Conservation (phyloP, 1,140 invertebrate species). For the Lasioglossum baleicum region DNA sequence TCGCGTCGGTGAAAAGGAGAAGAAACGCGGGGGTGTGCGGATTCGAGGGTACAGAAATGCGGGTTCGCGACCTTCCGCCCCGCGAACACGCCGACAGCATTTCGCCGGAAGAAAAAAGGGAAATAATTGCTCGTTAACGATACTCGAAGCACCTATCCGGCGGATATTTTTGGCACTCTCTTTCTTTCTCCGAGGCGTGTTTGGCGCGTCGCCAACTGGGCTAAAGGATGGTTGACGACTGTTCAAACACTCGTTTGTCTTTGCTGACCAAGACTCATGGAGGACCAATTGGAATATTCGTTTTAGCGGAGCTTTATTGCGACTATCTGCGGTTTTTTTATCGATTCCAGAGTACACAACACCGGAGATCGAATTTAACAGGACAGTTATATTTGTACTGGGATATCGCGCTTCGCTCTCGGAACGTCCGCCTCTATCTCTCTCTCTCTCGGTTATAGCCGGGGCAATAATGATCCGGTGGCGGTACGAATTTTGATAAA, state of each 20-base stretch:
- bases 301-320: constrained; percentile 9
- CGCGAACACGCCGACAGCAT: constrained; percentile 1
- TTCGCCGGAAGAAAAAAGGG: constrained; percentile 18
- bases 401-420: background rate
- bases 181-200: constrained; percentile 48
- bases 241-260: constrained; percentile 63
- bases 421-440: no score
- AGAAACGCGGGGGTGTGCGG: background rate
- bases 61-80: constrained; percentile 12
- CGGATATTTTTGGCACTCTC: constrained; percentile 49
- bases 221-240: constrained; percentile 59
- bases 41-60: background rate
- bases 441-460: no score
- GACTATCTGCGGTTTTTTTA: constrained; percentile 18
- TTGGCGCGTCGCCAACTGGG: constrained; percentile 57
- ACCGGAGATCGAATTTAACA: background rate
- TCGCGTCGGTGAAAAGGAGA: background rate
- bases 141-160: constrained; percentile 30
- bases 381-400: background rate
- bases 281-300: constrained; percentile 50
- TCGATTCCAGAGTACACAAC: background rate
- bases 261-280: constrained; percentile 49
- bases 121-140: constrained; percentile 58
- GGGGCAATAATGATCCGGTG: no score
- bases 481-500: constrained; percentile 1